Base-by-base conservation (phyloP, 2,113 vertebrate genomes). In the Peromyscus californicus region DNA sequence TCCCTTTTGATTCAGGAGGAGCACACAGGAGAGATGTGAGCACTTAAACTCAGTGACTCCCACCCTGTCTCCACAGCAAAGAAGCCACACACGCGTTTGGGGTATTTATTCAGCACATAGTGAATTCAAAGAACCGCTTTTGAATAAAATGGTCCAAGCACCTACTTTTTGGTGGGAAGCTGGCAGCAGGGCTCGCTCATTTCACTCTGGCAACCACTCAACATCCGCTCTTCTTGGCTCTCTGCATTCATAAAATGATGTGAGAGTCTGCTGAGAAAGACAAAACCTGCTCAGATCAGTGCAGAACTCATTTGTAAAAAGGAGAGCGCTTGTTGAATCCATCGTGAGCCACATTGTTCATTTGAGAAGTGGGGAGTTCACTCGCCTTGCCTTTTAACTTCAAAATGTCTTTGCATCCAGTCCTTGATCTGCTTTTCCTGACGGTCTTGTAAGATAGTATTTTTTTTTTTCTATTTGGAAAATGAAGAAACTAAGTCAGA, bases 61-160 rank as follows among this genome's bases (percentile, higher is more conserved):
- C 92, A 85, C 93, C 96, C 79, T 59, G 16, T 92, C 93, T 97
- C 97, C 96, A 94, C 96, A 89, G 75, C 26, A 72, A 97, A 96
- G 84, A 96, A 97, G 92, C 42, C 94, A 97, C 97, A 87, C 29
- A 75, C 15, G 72, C 69, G 96, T 97, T 69, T 92, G 93, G 94
- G 95, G 97, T 96, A 93, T 96, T 95, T 95, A 72, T 95, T 96
- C 84, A 88, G 48, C 48, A 82, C 90, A 90, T 24, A 24, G 92
- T 29, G 48, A 36, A 75, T 79, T 93, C 83, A 45, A 78, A 89
- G 45, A 72, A 65, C 94, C 91, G 92, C 98, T 97, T 98, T 98
- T 98, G 95, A 98, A 98, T 98, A 95, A 98, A 98, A 97, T 67
- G 78, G 51, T 94, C 97, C 88, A 97, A 95, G 86, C 36, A 76